phyloP scores from a whole-genome alignment of 2,113 vertebrate genomes.

The Ginglymostoma cirratum region DNA sequence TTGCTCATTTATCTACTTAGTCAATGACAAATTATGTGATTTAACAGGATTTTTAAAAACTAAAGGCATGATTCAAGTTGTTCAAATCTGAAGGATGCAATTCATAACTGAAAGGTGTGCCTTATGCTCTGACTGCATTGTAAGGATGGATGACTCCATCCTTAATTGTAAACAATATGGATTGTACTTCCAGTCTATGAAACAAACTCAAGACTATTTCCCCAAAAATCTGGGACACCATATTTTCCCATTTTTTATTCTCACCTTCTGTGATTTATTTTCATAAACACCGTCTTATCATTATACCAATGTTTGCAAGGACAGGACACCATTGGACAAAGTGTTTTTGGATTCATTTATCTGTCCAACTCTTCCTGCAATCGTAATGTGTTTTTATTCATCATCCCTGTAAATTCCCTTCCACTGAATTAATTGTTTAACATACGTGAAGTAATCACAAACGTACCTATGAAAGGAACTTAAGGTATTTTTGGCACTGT shows the following conservation, averaged over 20 bases:
- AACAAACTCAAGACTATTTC: not conserved
- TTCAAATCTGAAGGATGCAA: not conserved
- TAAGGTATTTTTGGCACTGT: not conserved
- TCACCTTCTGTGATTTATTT: not conserved
- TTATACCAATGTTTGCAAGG: not conserved
- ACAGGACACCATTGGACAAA: not conserved
- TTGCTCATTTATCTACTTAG: not conserved
- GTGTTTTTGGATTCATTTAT: not conserved
- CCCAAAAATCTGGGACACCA: not conserved
- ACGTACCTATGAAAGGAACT: not conserved
- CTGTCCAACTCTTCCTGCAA: not conserved
- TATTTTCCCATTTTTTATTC: not conserved
- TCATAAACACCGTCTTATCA: not conserved
- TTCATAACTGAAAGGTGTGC: not conserved
- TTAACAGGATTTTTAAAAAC: not conserved
- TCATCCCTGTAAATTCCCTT: not conserved
- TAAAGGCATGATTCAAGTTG: not conserved
- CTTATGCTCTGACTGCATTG: not conserved
- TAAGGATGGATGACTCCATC: not conserved
- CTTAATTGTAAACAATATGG: not conserved
- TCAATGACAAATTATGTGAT: not conserved
- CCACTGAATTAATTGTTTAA: conserved; percentile 10
- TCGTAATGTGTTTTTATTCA: not conserved
- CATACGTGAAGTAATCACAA: not conserved
- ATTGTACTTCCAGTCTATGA: not conserved